Evolutionary conservation across 2,113 vertebrate genomes (phyloP).

Genomic region (Cinclus mexicanus): DNA sequence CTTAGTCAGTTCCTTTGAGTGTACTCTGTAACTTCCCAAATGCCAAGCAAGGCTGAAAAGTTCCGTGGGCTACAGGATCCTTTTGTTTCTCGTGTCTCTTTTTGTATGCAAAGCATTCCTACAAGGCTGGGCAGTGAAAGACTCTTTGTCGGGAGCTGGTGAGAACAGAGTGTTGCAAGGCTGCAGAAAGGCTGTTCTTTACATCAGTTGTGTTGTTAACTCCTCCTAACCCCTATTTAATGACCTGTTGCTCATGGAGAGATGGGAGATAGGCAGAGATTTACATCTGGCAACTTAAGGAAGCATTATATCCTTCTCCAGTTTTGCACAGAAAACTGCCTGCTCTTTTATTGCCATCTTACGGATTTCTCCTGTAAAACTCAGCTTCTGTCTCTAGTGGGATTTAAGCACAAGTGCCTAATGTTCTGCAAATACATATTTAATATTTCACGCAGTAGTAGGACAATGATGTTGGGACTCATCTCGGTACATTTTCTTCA

Average conservation of each 20-base stretch:
- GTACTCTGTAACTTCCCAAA: slow-evolving; percentile 10
- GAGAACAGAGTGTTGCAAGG: slow-evolving; percentile 26
- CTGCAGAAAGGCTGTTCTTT: slow-evolving; percentile 23
- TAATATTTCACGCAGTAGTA: neutral
- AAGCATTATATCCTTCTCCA: neutral
- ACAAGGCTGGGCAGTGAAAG: slow-evolving; percentile 28
- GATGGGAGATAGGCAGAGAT: neutral
- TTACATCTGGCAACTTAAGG: neutral
- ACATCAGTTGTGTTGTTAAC: slow-evolving; percentile 24
- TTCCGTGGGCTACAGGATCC: slow-evolving; percentile 14
- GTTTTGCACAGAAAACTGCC: neutral
- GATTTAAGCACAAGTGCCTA: neutral
- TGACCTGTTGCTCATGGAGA: neutral
- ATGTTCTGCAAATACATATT: neutral
- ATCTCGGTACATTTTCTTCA: neutral
- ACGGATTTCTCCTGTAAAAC: neutral
- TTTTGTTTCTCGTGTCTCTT: slow-evolving; percentile 52
- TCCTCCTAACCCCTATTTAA: slow-evolving; percentile 34
- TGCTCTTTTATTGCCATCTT: neutral
- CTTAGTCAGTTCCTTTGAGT: slow-evolving; percentile 13
- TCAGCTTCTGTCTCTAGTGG: neutral
- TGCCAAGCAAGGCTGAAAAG: neutral
- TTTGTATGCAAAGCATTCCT: slow-evolving; percentile 61
- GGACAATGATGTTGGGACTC: neutral
- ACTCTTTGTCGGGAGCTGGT: slow-evolving; percentile 42